These are phyloP conservation scores for Caenorhabditis sp. DNA, from an alignment of 2,888 invertebrate genomes.

Conservation along the genomic window DNA sequence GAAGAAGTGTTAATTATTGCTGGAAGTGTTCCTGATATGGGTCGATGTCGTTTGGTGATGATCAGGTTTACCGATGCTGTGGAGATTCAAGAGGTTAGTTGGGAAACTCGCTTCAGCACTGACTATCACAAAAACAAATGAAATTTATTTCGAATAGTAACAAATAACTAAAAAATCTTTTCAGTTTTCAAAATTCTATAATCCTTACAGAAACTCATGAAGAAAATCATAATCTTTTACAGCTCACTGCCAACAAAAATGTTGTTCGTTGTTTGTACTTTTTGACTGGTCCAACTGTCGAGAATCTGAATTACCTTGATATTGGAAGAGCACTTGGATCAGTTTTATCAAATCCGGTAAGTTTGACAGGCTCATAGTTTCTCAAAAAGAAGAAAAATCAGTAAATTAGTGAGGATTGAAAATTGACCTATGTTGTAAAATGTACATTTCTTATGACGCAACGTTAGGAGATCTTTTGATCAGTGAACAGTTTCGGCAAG, in stretches of 20 bases:
- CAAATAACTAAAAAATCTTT: no score
- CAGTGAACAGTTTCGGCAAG: no score
- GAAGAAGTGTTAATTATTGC: not conserved
- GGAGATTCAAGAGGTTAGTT: slow-evolving; percentile 9
- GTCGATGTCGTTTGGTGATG: slow-evolving; percentile 9
- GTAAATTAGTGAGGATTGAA: no score
- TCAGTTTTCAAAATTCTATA: no score
- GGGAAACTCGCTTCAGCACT: no score
- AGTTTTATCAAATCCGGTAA: slow-evolving; percentile 30
- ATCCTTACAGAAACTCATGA: no score
- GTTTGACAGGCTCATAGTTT: no score
- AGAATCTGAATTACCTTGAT: slow-evolving; percentile 13
- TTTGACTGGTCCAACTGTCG: slow-evolving; percentile 17
- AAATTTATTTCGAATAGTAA: not conserved
- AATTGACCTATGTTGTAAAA: no score
- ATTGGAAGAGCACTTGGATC: slow-evolving; percentile 30
- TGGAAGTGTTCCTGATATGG: not conserved
- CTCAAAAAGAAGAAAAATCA: not conserved
- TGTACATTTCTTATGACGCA: no score
- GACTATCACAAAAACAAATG: no score
- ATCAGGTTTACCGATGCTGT: slow-evolving; percentile 10
- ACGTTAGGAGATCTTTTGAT: no score
- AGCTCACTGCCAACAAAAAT: not conserved
- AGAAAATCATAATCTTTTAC: not conserved
- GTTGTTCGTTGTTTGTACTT: slow-evolving; percentile 16